Conservation (phyloP, 2,888 invertebrate species). For the Antheraea yamamai region DNA sequence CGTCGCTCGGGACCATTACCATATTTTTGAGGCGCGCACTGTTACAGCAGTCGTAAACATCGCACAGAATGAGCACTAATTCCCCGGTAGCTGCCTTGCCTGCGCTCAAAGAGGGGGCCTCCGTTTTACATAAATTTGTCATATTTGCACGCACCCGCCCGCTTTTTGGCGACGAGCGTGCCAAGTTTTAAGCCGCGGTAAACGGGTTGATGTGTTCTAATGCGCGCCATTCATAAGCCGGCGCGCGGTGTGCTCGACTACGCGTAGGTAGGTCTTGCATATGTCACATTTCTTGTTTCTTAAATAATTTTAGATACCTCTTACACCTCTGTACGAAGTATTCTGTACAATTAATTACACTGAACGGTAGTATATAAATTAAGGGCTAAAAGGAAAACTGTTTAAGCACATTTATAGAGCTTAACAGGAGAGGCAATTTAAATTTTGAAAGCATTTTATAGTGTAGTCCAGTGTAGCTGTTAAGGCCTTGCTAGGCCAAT, state of each 20-base stretch:
- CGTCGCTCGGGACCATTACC: slow-evolving; percentile 53
- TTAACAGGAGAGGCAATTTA: no score
- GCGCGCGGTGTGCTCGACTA: slow-evolving; percentile 11
- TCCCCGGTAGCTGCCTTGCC: slow-evolving; percentile 53
- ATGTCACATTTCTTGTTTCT: slow-evolving; percentile 2
- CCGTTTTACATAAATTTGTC: slow-evolving; percentile 79
- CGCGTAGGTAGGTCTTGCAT: slow-evolving; percentile 12
- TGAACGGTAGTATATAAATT: no score
- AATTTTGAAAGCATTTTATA: no score
- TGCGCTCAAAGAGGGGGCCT: slow-evolving; percentile 54
- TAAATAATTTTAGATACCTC: not conserved
- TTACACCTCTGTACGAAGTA: not conserved
- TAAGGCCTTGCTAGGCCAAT: no score
- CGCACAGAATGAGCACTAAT: slow-evolving; percentile 75
- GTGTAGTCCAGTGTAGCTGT: no score
- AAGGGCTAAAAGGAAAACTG: no score
- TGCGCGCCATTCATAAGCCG: slow-evolving; percentile 19
- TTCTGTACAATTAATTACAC: no score
- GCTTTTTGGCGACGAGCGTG: slow-evolving; percentile 38
- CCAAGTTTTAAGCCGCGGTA: slow-evolving; percentile 58
- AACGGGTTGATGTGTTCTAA: slow-evolving; percentile 39
- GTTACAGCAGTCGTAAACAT: slow-evolving; percentile 69
- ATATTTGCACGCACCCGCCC: slow-evolving; percentile 68
- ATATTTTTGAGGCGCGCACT: slow-evolving; percentile 64
- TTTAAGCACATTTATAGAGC: no score